A percentile compares a stretch with the other conserved stretches of the same genome.
Conservation (phyloP, 2,797 vertebrate genomes). For the Hyperoplus immaculatus region DNA sequence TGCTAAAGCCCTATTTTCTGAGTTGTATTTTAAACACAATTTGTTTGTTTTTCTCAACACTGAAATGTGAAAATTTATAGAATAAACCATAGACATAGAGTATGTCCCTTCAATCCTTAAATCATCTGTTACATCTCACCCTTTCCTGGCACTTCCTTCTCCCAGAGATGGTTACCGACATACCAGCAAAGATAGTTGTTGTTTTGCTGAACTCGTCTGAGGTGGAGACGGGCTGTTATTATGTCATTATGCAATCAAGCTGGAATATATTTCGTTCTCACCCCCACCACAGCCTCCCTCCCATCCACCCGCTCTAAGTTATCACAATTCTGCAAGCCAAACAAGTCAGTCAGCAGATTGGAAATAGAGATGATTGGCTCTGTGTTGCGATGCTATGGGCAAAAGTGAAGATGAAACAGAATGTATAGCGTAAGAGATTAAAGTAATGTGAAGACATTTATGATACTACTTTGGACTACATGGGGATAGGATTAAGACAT, state of each 20-base stretch:
- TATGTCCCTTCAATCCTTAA: neutral
- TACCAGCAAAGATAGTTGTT: slow-evolving; percentile 60
- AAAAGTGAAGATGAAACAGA: slow-evolving; percentile 49
- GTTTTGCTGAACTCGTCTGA: slow-evolving; percentile 67
- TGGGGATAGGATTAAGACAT: neutral
- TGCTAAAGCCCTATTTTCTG: slow-evolving; percentile 1
- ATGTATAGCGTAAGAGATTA: slow-evolving; percentile 15
- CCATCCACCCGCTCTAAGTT: slow-evolving; percentile 47
- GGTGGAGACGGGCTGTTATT: slow-evolving; percentile 69
- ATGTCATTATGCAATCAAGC: slow-evolving; percentile 68
- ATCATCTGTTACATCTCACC: slow-evolving; percentile 13
- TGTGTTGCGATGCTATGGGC: slow-evolving; percentile 36
- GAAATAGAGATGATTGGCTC: slow-evolving; percentile 55
- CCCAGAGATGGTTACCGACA: slow-evolving; percentile 45
- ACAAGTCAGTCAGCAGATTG: slow-evolving; percentile 62
- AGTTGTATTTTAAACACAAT: slow-evolving; percentile 3
- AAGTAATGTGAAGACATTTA: slow-evolving; percentile 13
- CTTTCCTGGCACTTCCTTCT: slow-evolving; percentile 40
- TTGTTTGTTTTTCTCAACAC: neutral
- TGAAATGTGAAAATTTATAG: neutral
- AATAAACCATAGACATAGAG: neutral
- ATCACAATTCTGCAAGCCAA: slow-evolving; percentile 60
- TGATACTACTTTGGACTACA: neutral
- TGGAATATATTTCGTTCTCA: slow-evolving; percentile 60
- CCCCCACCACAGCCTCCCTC: slow-evolving; percentile 27